Base-by-base conservation (phyloP, 1,140 invertebrate genomes). In the Nixonia krombeini region DNA sequence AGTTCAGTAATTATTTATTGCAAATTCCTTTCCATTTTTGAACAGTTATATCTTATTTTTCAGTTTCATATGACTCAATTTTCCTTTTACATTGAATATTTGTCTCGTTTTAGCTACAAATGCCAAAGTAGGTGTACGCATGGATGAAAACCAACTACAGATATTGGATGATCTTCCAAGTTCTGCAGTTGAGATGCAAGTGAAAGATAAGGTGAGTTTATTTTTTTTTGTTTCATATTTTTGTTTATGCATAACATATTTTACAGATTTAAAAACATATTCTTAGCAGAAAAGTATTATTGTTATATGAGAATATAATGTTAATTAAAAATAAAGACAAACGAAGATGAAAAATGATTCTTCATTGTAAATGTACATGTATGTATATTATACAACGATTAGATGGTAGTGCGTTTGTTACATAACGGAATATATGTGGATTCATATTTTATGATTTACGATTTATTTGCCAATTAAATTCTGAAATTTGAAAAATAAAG, bases 181-280 rank as follows among this genome's bases (percentile, higher is more conserved):
- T 85, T 96, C 96, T 38, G 96, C 96, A 2, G 95, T 96, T 10
- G 96, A 98, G 85, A 91, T 98, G 89, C 93, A 95, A 85, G 94
- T 96, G 51, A 97, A 98, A 88, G 95, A 96, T 87, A 98, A 96
- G 90, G 95, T 97, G 28, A 68, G 47, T 52, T 16, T 17, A 52
- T 38, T 50, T 6, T 50, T 35, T 26, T 33, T 8, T n/a, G n/a
- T n/a, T n/a, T n/a, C 1, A 26, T 26, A 26, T 26, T 6, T 35
- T 35, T 38, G n/a, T n/a, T n/a, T n/a, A n/a, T n/a, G n/a, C n/a
- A n/a, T n/a, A n/a, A n/a, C 25, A 26, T 4, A 4, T 26, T 26
- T 4, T 26, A 26, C 25, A 26, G 4, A 26, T 26, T 26, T 4
- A 26, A 26, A 4, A 26, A 26, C 8, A 26, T 26, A 26, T 26